Evolutionary conservation across 2,888 invertebrate species (phyloP), one percentile per base, ranked within the genome.

Genomic region (Lepidonotus clava): DNA sequence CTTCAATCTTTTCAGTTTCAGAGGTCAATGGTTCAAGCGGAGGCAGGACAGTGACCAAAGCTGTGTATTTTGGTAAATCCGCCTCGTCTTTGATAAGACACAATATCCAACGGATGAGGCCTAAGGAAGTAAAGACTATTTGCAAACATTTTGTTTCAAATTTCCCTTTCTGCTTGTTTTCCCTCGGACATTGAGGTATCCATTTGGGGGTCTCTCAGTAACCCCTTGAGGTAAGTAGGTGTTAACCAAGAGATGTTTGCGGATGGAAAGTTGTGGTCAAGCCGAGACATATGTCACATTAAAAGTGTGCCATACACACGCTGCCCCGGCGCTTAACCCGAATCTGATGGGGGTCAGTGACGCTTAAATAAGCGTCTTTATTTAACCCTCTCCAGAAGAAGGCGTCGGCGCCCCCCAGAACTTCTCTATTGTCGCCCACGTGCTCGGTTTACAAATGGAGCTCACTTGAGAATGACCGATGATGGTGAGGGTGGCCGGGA

Each of bases 401-500:
- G 61, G 14, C n/a, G 21, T n/a, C 21, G 18, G 53, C 53, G n/a
- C 53, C 18, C 53, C n/a, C 53, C 53, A n/a, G 53, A 18, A 4
- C 11, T 32, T 32, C 24, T 24, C 61, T 32, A 28, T 61, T 5
- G 18, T 46, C 18, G 46, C 8, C 46, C 46, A 46, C 24, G 61
- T 61, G 61, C 61, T 61, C 61, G 28, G 11, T 24, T 61, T 61
- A 61, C 61, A 61, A 61, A 11, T 61, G 24, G 61, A 32, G 61
- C 28, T 61, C 61, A 61, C 61, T 61, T 40, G 40, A 76, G 76
- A 40, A 76, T 76, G 36, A 76, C 76, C 76, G 76, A 76, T 76
- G 76, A 32, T n/a, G n/a, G n/a, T n/a, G n/a, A n/a, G n/a, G n/a
- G n/a, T n/a, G n/a, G n/a, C n/a, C n/a, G 21, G 53, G 2, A 53